Base-by-base conservation (phyloP, 2,888 invertebrate species). In the Ophion slaviceki region DNA sequence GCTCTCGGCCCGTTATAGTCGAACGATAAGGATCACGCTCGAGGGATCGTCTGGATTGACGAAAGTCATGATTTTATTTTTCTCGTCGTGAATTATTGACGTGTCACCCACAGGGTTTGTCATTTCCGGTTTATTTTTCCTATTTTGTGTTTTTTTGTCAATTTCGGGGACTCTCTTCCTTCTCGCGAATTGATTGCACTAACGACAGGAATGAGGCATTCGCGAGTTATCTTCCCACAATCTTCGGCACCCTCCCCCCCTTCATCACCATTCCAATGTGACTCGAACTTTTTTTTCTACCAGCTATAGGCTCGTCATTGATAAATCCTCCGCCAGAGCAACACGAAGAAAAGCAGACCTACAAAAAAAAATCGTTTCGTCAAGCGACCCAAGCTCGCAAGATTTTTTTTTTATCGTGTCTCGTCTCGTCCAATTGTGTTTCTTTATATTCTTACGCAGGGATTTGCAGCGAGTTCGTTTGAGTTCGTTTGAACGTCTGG, bases 161-260 rank as follows among this genome's bases (percentile, higher is more conserved):
- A 67, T 40, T 40, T 17, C 20, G 40, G 28, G 11, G 24, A 28
- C 20, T 20, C 57, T 20, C 59, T 36, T 59, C 36, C 10, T 59
- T 40, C 17, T 74, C 74, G 61, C n/a, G 40, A 67, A 45, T 17
- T 17, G 53, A 70, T 70, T 17, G 53, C 36, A 61, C 66, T 59
- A 66, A 81, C 70, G 70, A 79, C 47, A 82, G 59, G 79, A 82
- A 79, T 79, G 82, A 85, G 82, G 36, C 59, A 78, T 68, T 77
- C 47, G 81, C 71, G 57, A 78, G 62, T 76, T 68, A 72, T 45
- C 67, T 64, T 61, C 68, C 67, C 78, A 81, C 53, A 64, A 47
- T 14, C 74, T 76, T 72, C 36, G 57, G 53, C 53, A 61, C 82
- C 71, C 62, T 59, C 57, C 75, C 61, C 20, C 5, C 17, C 36